Evolutionary conservation across 2,113 vertebrate species (phyloP).

Genomic region (Struthidea cinerea): DNA sequence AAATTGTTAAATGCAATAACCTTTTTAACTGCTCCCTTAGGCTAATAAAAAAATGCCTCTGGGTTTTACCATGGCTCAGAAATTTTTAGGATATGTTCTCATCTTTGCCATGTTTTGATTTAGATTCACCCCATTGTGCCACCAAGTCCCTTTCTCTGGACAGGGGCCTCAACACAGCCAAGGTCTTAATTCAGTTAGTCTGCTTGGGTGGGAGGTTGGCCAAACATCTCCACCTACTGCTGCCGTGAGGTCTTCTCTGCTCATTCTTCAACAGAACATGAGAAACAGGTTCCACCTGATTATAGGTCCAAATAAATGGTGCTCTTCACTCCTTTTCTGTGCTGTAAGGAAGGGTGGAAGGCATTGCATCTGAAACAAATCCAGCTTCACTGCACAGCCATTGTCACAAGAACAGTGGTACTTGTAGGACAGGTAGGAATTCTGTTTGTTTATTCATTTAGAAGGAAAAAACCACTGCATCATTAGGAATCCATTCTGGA

Average conservation of each 20-base stretch:
- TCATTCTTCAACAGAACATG: background rate
- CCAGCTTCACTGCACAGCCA: background rate
- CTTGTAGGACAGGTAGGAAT: background rate
- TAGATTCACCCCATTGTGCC: background rate
- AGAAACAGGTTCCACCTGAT: background rate
- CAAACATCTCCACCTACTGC: background rate
- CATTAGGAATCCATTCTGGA: background rate
- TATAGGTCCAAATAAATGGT: background rate
- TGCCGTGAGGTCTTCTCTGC: background rate
- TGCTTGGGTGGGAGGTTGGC: background rate
- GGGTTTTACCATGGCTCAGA: background rate
- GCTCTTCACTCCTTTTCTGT: fast-evolving
- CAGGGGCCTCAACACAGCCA: background rate
- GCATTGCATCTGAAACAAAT: background rate
- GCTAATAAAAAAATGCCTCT: background rate
- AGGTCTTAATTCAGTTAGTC: background rate
- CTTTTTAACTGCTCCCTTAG: background rate
- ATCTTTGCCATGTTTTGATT: background rate
- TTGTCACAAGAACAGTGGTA: background rate
- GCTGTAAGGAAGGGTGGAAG: background rate
- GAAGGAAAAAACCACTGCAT: background rate
- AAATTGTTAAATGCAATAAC: background rate
- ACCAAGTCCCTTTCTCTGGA: background rate
- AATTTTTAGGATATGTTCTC: background rate
- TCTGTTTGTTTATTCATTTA: background rate